Base-by-base conservation (phyloP, 64 coral and sea anemone species). In the Orbicella faveolata region DNA sequence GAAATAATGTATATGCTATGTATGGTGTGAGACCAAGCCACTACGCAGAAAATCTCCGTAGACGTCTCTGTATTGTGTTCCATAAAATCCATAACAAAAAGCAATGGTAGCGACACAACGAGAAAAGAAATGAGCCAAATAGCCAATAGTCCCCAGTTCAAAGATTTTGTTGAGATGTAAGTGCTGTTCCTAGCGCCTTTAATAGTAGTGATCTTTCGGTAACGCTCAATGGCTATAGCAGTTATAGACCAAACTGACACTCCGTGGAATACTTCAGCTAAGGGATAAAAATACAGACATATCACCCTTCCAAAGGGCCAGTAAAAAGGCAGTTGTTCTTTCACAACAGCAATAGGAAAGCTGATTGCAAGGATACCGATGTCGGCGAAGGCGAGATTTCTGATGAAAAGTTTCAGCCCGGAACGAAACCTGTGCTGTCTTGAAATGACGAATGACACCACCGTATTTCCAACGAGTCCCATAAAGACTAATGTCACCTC, bases 161-260 rank as follows among this genome's bases (percentile, higher is more conserved):
- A 34, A 36, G 90, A 21, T 25, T 87, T 79, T 23, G 36, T 67
- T 13, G 83, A 78, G 44, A 36, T 18, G 5, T 41, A 66, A 0
- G 55, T 39, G 11, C 78, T 79, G 12, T 17, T 21, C 17, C 70
- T 73, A 44, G 75, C 72, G 65, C 39, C 79, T 25, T 54, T 76
- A 36, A 41, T 63, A 36, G 80, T 77, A 18, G 80, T 12, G 66
- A 91, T 91, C 52, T 83, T 83, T 33, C 68, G 51, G 54, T 92
- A 92, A 9, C 90, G 41, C 9, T 92, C 90, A 33, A 86, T 78
- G 2, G 90, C 90, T 59, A 92, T 92, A 4, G 90, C 90, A 15
- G 90, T 82, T 33, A 92, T 87, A 11, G 78, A 83, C 90, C 90
- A 92, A n/a, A 92, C 74, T 0, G 90, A 92, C 0, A 82, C 90